Evolutionary conservation across 2,797 vertebrate genomes (phyloP).

Genomic region (Sebastes baramenuke): DNA sequence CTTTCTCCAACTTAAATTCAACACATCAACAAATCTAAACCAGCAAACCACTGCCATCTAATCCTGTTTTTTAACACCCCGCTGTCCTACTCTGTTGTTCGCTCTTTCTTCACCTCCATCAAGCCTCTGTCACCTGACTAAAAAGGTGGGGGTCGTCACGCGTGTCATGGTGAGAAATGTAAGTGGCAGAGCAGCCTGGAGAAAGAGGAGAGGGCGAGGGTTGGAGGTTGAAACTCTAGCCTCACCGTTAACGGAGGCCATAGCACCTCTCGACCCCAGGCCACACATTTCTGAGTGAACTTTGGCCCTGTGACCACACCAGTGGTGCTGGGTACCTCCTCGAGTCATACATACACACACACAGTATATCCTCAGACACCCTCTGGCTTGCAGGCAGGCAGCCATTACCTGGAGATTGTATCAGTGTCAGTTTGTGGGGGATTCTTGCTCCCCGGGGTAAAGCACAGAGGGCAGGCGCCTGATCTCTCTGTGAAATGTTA

Average conservation of each 20-base stretch:
- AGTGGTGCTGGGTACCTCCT: conserved; percentile 73
- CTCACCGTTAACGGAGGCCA: conserved; percentile 79
- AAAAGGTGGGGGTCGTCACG: conserved; percentile 60
- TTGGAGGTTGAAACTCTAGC: conserved; percentile 79
- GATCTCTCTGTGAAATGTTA: conserved; percentile 78
- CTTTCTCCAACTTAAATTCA: not conserved
- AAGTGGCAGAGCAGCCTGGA: conserved; percentile 65
- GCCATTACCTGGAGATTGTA: conserved; percentile 82
- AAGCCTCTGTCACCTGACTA: conserved; percentile 65
- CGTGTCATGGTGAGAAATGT: conserved; percentile 76
- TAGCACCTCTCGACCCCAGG: conserved; percentile 77
- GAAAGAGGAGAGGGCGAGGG: conserved; percentile 62
- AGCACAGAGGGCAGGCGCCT: conserved; percentile 75
- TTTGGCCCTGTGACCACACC: conserved; percentile 80
- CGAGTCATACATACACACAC: conserved; percentile 36
- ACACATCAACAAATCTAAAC: not conserved
- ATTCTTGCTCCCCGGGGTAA: conserved; percentile 74
- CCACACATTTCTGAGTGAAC: conserved; percentile 83
- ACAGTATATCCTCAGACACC: conserved; percentile 61
- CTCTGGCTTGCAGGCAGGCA: conserved; percentile 65
- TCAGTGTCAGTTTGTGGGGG: conserved; percentile 78
- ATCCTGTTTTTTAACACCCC: conserved; percentile 23
- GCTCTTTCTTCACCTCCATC: conserved; percentile 47
- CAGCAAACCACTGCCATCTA: not conserved
- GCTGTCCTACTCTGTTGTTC: conserved; percentile 25